Conservation (phyloP, 2,797 vertebrate species). For the Crypturellus tataupa region DNA sequence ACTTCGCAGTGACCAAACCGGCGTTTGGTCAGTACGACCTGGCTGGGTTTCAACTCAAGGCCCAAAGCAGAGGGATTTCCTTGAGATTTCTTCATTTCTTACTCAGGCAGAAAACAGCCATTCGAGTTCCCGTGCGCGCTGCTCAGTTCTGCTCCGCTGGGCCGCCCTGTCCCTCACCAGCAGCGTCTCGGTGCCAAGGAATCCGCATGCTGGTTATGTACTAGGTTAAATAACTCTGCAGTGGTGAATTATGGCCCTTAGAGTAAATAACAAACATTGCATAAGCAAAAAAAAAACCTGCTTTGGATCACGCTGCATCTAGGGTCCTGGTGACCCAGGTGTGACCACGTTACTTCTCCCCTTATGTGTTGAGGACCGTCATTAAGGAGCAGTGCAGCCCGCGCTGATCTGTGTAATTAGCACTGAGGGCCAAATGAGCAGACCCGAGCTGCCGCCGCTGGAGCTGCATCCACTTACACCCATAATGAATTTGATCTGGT, state of each 20-base stretch:
- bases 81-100: not conserved
- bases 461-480: not conserved
- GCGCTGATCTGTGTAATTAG: not conserved
- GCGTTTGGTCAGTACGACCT: not conserved
- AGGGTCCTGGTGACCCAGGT: not conserved
- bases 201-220: not conserved
- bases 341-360: fast-evolving
- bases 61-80: not conserved
- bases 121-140: not conserved
- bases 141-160: not conserved
- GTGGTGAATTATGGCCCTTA: not conserved
- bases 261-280: not conserved
- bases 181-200: not conserved
- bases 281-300: not conserved
- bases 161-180: not conserved
- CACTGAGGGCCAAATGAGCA: not conserved
- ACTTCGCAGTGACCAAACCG: not conserved
- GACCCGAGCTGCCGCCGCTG: not conserved
- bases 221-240: not conserved
- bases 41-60: not conserved
- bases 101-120: not conserved
- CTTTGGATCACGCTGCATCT: not conserved
- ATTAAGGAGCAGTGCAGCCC: not conserved
- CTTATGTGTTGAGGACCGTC: not conserved
- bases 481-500: not conserved